phyloP scores from a whole-genome alignment of 2,888 invertebrate genomes.

The Lochmaea crataegi region DNA sequence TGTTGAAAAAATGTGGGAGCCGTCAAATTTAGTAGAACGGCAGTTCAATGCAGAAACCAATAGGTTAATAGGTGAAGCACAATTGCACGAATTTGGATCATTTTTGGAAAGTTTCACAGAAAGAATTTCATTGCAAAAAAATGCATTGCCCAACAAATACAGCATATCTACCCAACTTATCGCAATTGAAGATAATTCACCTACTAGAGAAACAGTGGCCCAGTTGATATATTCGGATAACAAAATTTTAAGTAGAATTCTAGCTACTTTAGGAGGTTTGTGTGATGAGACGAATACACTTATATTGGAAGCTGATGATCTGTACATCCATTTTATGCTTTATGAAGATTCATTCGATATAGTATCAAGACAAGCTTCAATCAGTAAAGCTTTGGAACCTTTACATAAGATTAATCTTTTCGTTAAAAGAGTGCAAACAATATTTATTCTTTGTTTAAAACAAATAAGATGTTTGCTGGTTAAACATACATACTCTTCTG shows the following conservation, averaged over 20 bases:
- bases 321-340: slow-evolving; percentile 72
- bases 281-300: slow-evolving; percentile 81
- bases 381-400: slow-evolving; percentile 70
- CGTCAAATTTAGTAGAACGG: slow-evolving; percentile 58
- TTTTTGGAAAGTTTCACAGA: slow-evolving; percentile 67
- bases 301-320: slow-evolving; percentile 74
- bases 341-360: slow-evolving; percentile 72
- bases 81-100: slow-evolving; percentile 67
- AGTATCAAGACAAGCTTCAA: slow-evolving; percentile 57
- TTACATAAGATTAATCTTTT: slow-evolving; percentile 76
- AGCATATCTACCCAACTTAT: slow-evolving; percentile 51
- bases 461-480: slow-evolving; percentile 80
- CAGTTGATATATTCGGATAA: slow-evolving; percentile 86
- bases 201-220: slow-evolving; percentile 74
- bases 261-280: slow-evolving; percentile 82
- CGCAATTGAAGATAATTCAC: slow-evolving; percentile 48
- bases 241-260: slow-evolving; percentile 80
- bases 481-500: slow-evolving; percentile 62
- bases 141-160: slow-evolving; percentile 55
- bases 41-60: slow-evolving; percentile 64
- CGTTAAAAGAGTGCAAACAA: slow-evolving; percentile 76
- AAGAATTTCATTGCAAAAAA: slow-evolving; percentile 57
- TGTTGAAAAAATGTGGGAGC: slow-evolving; percentile 57
- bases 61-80: slow-evolving; percentile 68
- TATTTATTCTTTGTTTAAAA: slow-evolving; percentile 77